Evolutionary conservation across 1,140 invertebrate genomes (phyloP), one percentile per base, ranked within the genome.

Genomic region (Apolygus lucorum): DNA sequence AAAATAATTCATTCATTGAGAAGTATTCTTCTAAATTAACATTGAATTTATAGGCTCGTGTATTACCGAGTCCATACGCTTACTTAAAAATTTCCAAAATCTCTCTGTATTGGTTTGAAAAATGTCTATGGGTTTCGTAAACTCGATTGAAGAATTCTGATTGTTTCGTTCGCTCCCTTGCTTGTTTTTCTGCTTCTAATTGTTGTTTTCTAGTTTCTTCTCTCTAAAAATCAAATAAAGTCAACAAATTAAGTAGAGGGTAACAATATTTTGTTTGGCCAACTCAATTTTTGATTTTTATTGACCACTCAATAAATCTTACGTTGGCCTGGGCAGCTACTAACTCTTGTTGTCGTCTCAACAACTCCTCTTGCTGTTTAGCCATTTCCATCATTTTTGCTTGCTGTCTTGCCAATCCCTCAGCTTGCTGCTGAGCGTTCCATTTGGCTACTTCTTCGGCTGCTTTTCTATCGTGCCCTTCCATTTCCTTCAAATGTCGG

Each of bases 171-270:
- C 4, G 4, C 22, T 59, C 54, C 4, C 22, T 59, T 4, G 11
- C 4, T 4, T 14, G 11, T 59, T 21, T 59, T 24, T 59, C 13
- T 17, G 54, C 54, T 22, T 59, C 54, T 21, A 59, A 22, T 59
- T 59, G 54, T 22, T 14, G 54, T 59, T 59, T 59, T 59, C 54
- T 59, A 4, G 54, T 59, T 59, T 59, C 54, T 59, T 59, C 11
- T 59, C 54, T 59, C 54, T 59, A 4, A 4, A 59, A 59, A 59
- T 11, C 4, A 59, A 59, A 42, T 42, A 42, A 42, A 42, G n/a
- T 42, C 4, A 42, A 42, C 17, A 42, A 42, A 42, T 42, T 17
- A 42, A 42, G 34, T 42, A 17, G 4, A 8, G 4, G 34, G 4
- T 8, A 42, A 42, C 34, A 42, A 42, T 42, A 42, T 42, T 42